Evolutionary conservation across 2,113 vertebrate species (phyloP).

Genomic region (Elgaria multicarinata): DNA sequence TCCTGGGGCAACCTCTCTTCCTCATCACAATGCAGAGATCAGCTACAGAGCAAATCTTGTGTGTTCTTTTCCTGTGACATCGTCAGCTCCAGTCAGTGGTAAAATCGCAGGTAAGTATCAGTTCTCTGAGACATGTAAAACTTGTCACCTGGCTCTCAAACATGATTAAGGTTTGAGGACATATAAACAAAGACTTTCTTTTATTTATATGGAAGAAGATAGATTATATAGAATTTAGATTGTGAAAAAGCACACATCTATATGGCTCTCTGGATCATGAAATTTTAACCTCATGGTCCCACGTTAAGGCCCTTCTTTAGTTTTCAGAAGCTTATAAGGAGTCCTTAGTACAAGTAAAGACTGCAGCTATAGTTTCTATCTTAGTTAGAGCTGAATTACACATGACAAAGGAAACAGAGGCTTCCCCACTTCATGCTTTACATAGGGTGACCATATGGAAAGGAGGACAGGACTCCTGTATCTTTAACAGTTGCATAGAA

Average conservation of each 20-base stretch:
- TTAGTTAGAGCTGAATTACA: background rate
- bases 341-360: background rate
- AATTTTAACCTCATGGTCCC: background rate
- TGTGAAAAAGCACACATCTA: no score
- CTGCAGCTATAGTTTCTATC: background rate
- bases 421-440: no score
- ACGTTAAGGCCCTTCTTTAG: background rate
- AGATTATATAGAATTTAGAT: no score
- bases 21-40: constrained; percentile 26
- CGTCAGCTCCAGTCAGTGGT: constrained; percentile 52
- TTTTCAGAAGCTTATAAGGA: background rate
- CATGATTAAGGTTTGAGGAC: background rate
- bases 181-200: no score
- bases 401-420: background rate
- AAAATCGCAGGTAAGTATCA: constrained; percentile 74
- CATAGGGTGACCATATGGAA: no score
- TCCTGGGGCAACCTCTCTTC: constrained; percentile 38
- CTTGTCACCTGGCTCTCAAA: background rate
- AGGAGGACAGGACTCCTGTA: no score
- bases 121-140: background rate
- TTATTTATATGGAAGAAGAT: no score
- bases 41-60: constrained; percentile 9
- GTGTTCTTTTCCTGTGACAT: constrained; percentile 30
- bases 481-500: no score
- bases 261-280: background rate